phyloP scores from a whole-genome alignment of 2,113 vertebrate species.

The Chionomys nivalis region DNA sequence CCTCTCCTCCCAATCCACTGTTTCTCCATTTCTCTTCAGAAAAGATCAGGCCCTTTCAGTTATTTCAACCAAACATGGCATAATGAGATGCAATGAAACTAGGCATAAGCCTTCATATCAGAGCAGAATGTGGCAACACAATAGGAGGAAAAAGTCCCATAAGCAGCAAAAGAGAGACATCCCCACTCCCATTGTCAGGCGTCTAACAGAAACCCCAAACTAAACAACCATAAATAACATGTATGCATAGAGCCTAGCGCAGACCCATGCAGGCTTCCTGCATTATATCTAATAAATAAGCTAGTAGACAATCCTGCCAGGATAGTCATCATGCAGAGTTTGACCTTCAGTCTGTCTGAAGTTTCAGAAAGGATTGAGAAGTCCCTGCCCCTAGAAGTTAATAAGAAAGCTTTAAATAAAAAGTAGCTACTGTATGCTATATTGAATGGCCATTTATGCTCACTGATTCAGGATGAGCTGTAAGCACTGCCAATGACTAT shows the following conservation, averaged over 20 bases:
- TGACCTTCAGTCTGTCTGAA: slow-evolving; percentile 15
- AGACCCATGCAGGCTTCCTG: not conserved
- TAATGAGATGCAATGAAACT: not conserved
- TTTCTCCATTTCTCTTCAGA: not conserved
- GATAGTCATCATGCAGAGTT: not conserved
- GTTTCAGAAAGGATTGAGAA: slow-evolving; percentile 31
- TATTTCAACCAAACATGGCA: not conserved
- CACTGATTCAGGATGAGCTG: not conserved
- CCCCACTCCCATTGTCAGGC: not conserved
- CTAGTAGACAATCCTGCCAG: not conserved
- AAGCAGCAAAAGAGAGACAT: not conserved
- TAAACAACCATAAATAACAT: not conserved
- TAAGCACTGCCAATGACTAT: not conserved
- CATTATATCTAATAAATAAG: not conserved
- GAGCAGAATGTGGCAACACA: no score
- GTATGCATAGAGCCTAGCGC: not conserved
- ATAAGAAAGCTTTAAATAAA: slow-evolving; percentile 52
- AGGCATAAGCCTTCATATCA: not conserved
- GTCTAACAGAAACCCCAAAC: not conserved
- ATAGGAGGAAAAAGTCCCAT: not conserved
- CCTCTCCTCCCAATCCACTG: no score
- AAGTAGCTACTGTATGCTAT: not conserved
- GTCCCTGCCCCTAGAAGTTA: not conserved
- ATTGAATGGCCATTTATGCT: not conserved
- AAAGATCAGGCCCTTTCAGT: not conserved